Evolutionary conservation across 2,888 invertebrate species (phyloP).

Genomic region (Phaonia tiefii): DNA sequence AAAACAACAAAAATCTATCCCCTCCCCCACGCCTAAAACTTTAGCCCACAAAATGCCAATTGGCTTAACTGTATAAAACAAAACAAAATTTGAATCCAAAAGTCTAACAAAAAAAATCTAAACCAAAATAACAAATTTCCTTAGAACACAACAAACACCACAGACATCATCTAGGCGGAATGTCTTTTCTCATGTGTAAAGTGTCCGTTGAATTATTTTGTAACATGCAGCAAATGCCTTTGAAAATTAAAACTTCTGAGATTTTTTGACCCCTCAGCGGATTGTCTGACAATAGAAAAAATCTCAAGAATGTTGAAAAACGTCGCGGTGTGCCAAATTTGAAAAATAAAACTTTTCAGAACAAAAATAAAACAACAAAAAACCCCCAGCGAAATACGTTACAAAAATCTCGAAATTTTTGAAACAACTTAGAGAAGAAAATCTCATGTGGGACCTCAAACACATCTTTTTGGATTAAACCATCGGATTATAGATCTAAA

Average conservation of each 20-base stretch:
- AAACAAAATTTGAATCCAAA: neutral
- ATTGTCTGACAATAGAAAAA: slow-evolving; percentile 28
- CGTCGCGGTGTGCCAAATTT: slow-evolving; percentile 56
- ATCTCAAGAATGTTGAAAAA: slow-evolving; percentile 60
- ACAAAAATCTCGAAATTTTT: neutral
- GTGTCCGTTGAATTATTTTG: slow-evolving; percentile 41
- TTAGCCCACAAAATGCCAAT: no score
- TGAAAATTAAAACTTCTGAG: slow-evolving; percentile 52
- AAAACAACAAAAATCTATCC: no score
- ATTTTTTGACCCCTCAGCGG: slow-evolving; percentile 35
- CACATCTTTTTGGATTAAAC: slow-evolving; percentile 24
- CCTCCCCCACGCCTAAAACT: no score
- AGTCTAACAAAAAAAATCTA: slow-evolving; percentile 42
- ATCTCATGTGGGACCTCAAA: neutral
- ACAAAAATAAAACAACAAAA: slow-evolving; percentile 28
- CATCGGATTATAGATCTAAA: slow-evolving; percentile 22
- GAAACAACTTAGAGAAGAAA: neutral
- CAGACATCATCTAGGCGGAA: slow-evolving; percentile 18
- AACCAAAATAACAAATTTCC: slow-evolving; percentile 32
- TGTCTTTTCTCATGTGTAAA: slow-evolving; percentile 14
- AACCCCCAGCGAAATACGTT: neutral
- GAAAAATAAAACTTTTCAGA: slow-evolving; percentile 39
- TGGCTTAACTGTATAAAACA: no score
- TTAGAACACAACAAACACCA: slow-evolving; percentile 10
- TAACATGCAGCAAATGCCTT: neutral